Conservation (phyloP, 1,140 invertebrate genomes). For the Hypothenemus hampei region DNA sequence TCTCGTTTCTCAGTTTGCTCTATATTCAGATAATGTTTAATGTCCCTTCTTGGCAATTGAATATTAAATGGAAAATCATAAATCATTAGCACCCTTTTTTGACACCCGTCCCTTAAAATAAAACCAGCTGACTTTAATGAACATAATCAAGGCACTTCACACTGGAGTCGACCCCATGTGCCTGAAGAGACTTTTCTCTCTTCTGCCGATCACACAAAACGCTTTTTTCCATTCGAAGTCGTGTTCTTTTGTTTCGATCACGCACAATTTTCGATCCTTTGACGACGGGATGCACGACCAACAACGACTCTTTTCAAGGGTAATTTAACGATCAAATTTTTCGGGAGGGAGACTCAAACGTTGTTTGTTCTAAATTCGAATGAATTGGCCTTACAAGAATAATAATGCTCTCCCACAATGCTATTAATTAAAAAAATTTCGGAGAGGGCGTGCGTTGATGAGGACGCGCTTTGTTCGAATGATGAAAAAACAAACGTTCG, state of each 20-base stretch:
- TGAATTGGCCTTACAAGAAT: conserved; percentile 15
- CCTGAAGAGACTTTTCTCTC: conserved; percentile 11
- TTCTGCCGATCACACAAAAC: too few relatives aligned
- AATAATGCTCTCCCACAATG: too few relatives aligned
- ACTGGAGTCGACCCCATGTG: conserved; percentile 10
- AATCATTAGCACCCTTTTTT: too few relatives aligned
- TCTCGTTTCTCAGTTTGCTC: too few relatives aligned
- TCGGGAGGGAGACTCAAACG: conserved; percentile 1
- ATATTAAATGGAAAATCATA: too few relatives aligned
- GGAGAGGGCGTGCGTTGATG: too few relatives aligned
- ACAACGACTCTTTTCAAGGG: conserved; percentile 21
- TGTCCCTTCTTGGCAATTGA: too few relatives aligned
- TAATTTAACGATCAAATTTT: conserved; percentile 11
- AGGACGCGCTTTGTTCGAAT: too few relatives aligned
- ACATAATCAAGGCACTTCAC: conserved; percentile 18
- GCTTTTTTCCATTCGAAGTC: conserved; percentile 12
- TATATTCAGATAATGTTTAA: too few relatives aligned
- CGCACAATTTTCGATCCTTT: conserved; percentile 24
- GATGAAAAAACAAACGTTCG: too few relatives aligned
- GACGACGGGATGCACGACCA: conserved; percentile 17
- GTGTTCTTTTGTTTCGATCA: conserved; percentile 16
- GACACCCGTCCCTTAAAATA: conserved; percentile 5
- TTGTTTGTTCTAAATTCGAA: conserved; percentile 7
- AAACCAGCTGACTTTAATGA: conserved; percentile 20
- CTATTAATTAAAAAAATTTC: too few relatives aligned